phyloP scores from a whole-genome alignment of 64 coral and sea anemone genomes.

The Stichodactyla helianthus region DNA sequence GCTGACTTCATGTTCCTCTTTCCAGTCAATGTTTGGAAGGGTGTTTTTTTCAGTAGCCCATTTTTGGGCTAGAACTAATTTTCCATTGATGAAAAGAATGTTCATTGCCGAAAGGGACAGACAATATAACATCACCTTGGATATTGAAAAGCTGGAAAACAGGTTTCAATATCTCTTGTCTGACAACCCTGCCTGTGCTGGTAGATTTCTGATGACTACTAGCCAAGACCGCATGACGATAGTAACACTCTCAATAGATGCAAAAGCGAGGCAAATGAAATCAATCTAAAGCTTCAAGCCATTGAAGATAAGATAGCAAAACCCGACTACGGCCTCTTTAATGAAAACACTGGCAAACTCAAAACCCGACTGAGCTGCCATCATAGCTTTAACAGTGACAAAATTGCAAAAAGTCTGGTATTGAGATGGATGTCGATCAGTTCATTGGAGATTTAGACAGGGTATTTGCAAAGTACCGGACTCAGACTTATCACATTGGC shows the following conservation, averaged over 20 bases:
- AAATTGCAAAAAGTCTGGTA: conserved; percentile 24
- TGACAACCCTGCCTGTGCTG: background rate
- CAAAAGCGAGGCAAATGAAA: conserved; percentile 48
- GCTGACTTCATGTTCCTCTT: background rate
- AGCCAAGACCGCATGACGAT: conserved; percentile 53
- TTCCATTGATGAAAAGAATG: conserved; percentile 27
- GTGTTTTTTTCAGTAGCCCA: background rate
- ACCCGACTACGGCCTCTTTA: conserved; percentile 39
- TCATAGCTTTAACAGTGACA: conserved; percentile 31
- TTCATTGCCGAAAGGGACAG: conserved; percentile 51
- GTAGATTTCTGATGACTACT: conserved; percentile 49
- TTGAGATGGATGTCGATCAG: conserved; percentile 12
- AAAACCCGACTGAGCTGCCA: conserved; percentile 38
- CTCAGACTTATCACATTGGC: conserved; percentile 35
- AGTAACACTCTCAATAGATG: conserved; percentile 50
- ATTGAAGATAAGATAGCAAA: conserved; percentile 35
- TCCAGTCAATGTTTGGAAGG: background rate
- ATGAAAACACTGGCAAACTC: conserved; percentile 35
- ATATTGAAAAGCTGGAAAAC: conserved; percentile 39
- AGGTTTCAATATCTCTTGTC: conserved; percentile 53
- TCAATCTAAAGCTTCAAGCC: conserved; percentile 30
- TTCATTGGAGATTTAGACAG: conserved; percentile 43
- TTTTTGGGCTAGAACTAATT: conserved; percentile 46
- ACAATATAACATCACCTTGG: conserved; percentile 44
- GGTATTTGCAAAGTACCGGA: conserved; percentile 22